Evolutionary conservation across 2,888 invertebrate genomes (phyloP).

Genomic region (Dioctria rufipes): DNA sequence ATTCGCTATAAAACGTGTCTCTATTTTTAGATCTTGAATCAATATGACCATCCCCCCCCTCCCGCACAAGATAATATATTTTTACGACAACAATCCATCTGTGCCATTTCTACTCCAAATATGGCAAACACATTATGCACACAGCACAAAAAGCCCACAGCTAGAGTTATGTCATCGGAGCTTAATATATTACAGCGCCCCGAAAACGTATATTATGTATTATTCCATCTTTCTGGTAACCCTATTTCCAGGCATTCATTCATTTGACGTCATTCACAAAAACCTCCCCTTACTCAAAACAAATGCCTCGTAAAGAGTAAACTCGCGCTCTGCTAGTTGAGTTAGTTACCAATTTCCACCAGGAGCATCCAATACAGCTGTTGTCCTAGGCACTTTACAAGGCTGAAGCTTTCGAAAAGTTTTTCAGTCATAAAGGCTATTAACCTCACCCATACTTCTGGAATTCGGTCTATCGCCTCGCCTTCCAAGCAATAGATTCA

Average conservation of each 20-base stretch:
- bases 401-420: not conserved
- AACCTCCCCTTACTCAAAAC: not conserved
- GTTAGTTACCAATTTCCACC: not conserved
- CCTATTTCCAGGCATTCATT: constrained; percentile 17
- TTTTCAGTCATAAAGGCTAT: constrained; percentile 25
- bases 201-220: not conserved
- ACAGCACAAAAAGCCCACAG: not conserved
- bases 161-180: constrained; percentile 11
- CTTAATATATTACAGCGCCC: constrained; percentile 13
- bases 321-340: not conserved
- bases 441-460: constrained; percentile 9
- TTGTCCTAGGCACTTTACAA: constrained; percentile 4
- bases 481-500: not conserved
- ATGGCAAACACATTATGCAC: not conserved
- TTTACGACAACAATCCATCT: not conserved
- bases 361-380: not conserved
- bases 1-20: not conserved
- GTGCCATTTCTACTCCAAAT: not conserved
- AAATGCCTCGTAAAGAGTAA: not conserved
- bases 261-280: constrained; percentile 15
- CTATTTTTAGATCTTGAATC: not conserved
- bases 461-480: constrained; percentile 13
- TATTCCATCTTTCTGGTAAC: constrained; percentile 18
- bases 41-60: not conserved
- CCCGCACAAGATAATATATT: not conserved